These are phyloP conservation scores for Ochotona curzoniae DNA, from an alignment of 2,113 vertebrate genomes.

Conservation along the genomic window DNA sequence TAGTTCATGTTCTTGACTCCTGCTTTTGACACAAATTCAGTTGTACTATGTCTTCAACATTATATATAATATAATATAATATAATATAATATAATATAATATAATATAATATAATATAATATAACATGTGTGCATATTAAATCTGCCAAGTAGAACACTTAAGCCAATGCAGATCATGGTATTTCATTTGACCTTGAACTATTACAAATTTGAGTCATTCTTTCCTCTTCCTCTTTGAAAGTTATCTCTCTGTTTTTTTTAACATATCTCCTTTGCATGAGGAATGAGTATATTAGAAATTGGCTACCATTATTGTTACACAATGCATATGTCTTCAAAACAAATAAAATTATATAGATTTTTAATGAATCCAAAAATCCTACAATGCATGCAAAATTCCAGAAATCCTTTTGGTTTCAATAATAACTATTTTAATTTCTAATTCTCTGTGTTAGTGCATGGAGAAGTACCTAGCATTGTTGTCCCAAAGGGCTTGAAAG, in stretches of 20 bases:
- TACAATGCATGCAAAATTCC: not conserved
- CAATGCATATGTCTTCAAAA: not conserved
- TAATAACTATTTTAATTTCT: not conserved
- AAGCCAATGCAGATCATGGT: not conserved
- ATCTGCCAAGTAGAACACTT: not conserved
- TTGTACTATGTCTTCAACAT: too few relatives aligned
- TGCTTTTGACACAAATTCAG: too few relatives aligned
- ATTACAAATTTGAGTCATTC: not conserved
- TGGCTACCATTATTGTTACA: not conserved
- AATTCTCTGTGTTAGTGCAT: not conserved
- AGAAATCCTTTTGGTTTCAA: not conserved
- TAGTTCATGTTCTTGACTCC: too few relatives aligned
- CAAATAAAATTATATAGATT: not conserved
- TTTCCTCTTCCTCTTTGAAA: conserved; percentile 10
- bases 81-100: too few relatives aligned
- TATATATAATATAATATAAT: too few relatives aligned
- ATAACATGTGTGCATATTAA: too few relatives aligned
- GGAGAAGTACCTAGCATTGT: not conserved
- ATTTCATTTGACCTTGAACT: not conserved
- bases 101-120: too few relatives aligned
- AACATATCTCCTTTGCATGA: not conserved
- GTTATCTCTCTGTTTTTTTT: not conserved
- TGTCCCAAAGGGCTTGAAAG: not conserved
- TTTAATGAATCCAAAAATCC: not conserved
- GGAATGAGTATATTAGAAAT: not conserved